Evolutionary conservation across 92 coral and sea anemone genomes (phyloP).

Genomic region (Epizoanthus illoricatus): DNA sequence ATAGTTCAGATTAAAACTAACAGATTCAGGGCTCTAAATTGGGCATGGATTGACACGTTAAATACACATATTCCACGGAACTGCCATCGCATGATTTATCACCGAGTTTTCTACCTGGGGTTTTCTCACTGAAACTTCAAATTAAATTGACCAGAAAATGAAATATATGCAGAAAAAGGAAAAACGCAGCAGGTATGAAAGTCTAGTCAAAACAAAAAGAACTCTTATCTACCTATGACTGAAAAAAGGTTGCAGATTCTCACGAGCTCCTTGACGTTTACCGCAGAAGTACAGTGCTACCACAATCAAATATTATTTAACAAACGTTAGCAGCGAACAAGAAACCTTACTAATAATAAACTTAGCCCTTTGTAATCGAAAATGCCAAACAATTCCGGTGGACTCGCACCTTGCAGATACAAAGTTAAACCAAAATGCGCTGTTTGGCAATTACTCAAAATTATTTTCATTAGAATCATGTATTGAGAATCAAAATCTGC

Average conservation of each 20-base stretch:
- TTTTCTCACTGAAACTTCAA: not conserved
- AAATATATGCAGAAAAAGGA: not conserved
- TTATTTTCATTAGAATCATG: not conserved
- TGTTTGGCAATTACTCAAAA: not conserved
- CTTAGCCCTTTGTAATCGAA: not conserved
- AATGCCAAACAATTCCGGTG: not conserved
- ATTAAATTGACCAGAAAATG: not conserved
- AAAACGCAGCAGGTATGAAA: not conserved
- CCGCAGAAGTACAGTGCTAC: not conserved
- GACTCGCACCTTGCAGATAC: not conserved
- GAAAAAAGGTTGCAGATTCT: not conserved
- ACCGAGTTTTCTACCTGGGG: too few species aligned
- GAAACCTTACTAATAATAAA: not conserved
- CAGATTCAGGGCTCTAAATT: too few species aligned
- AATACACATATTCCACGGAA: too few species aligned
- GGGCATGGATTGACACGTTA: too few species aligned
- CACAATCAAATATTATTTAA: not conserved
- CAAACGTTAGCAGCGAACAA: not conserved
- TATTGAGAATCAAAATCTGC: not conserved
- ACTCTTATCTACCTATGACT: not conserved
- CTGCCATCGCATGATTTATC: too few species aligned
- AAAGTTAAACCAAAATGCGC: not conserved
- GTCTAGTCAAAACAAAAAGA: not conserved
- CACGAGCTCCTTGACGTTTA: not conserved
- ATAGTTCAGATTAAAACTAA: too few species aligned